A percentile compares a stretch with the other conserved stretches of the same genome.
Evolutionary conservation across 2,888 invertebrate species (phyloP).

Genomic region (Thelaira solivaga): DNA sequence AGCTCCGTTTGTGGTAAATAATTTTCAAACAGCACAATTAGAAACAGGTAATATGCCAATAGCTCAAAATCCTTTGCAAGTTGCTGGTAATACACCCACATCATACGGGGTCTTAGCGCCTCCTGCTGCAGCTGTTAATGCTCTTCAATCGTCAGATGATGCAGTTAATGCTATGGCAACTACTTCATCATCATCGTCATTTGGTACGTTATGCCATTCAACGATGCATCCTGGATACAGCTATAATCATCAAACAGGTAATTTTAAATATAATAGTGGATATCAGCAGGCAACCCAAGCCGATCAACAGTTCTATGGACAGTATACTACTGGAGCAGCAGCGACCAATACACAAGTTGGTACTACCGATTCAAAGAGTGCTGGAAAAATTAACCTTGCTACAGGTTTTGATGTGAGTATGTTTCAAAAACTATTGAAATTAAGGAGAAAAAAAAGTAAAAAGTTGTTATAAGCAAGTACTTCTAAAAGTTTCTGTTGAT

Average conservation of each 20-base stretch:
- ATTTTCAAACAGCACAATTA: neutral
- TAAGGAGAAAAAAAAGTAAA: neutral
- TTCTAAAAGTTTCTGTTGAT: too few species aligned
- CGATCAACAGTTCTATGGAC: conserved; percentile 68
- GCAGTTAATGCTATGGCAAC: conserved; percentile 14
- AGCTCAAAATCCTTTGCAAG: conserved; percentile 32
- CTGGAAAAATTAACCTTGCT: conserved; percentile 70
- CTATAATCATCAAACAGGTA: conserved; percentile 79
- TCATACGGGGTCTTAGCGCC: neutral
- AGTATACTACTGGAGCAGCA: conserved; percentile 69
- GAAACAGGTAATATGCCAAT: conserved; percentile 63
- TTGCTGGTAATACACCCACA: neutral
- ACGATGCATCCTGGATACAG: conserved; percentile 81
- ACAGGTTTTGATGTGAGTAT: conserved; percentile 73
- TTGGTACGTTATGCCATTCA: conserved; percentile 36
- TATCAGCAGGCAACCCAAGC: conserved; percentile 77
- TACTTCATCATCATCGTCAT: conserved; percentile 26
- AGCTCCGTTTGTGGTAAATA: conserved; percentile 63
- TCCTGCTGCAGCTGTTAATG: neutral
- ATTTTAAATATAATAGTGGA: conserved; percentile 81
- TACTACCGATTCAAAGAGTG: conserved; percentile 73
- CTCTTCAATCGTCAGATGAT: conserved; percentile 13
- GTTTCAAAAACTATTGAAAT: too few species aligned
- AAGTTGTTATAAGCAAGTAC: too few species aligned
- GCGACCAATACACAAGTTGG: conserved; percentile 67